Evolutionary conservation across 2,113 vertebrate genomes (phyloP), one percentile per base, ranked within the genome.

Genomic region (Gasterosteus nipponicus): DNA sequence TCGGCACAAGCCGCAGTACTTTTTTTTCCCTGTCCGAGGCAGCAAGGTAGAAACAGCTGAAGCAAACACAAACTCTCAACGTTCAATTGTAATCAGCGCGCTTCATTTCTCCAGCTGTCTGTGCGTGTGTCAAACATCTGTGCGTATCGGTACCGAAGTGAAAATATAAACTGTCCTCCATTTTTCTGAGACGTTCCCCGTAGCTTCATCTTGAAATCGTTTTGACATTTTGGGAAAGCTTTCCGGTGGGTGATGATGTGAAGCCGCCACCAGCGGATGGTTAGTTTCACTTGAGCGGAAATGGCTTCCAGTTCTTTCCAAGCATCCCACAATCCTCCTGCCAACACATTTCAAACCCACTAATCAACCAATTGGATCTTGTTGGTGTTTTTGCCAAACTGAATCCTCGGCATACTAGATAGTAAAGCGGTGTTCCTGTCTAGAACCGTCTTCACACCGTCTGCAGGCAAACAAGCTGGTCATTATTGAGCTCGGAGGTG

Each of bases 91-190:
- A 68, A 73, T 10, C 42, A 22, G 62, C 69, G 63, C 38, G 69
- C 59, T 74, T 85, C 49, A 22, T 74, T 54, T 63, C 54, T 82
- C 80, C 80, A 67, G 77, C 75, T 70, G 84, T 82, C 65, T 87
- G 68, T 85, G 82, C 42, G 59, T 19, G 60, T 81, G 85, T 86
- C 77, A 78, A 80, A 84, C 68, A 39, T 18, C 56, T 44, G 59
- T 77, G 42, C 70, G 62, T 79, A 35, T 73, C 57, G 66, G 46
- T 46, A 58, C 47, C 31, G 8, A 51, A 60, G 62, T 74, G 33
- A 64, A 63, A 72, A 58, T 69, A 64, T 49, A 68, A 60, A 63
- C 41, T 46, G 33, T 57, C 38, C 78, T 60, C 31, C 57, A 41
- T 62, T 79, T 66, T 64, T 72, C 19, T 10, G 64, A 73, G 41